These are phyloP conservation scores for Epicampocera succincta DNA, from an alignment of 2,888 invertebrate species.

Conservation along the genomic window DNA sequence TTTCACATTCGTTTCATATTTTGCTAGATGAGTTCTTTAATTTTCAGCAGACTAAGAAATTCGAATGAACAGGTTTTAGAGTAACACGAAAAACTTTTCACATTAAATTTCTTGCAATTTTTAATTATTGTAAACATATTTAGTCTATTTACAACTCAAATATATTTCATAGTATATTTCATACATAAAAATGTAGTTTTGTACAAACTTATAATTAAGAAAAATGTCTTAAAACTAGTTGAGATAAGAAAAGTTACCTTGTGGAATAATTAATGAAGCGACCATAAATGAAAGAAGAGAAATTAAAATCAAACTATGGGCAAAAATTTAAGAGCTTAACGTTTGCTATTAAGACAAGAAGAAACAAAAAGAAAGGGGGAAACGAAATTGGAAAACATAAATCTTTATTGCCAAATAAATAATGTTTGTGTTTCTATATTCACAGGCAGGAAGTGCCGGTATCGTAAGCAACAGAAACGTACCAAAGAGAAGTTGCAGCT, in stretches of 20 bases:
- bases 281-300: constrained; percentile 33
- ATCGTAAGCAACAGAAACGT: constrained; percentile 27
- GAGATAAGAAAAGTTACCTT: too few species aligned
- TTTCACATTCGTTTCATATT: too few species aligned
- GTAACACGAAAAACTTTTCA: too few species aligned
- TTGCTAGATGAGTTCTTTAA: too few species aligned
- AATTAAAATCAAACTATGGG: constrained; percentile 4
- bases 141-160: too few species aligned
- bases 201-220: too few species aligned
- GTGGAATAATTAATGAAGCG: constrained; percentile 56
- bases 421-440: constrained; percentile 60
- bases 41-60: too few species aligned
- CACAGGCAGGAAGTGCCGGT: constrained; percentile 28
- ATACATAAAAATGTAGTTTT: too few species aligned
- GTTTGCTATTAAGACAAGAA: neutral
- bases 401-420: constrained; percentile 69
- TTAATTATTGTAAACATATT: too few species aligned
- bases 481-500: neutral
- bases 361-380: neutral
- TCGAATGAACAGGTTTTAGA: too few species aligned
- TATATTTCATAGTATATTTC: too few species aligned
- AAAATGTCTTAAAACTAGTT: neutral
- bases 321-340: constrained; percentile 31
- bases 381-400: constrained; percentile 53
- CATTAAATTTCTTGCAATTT: too few species aligned